phyloP scores from a whole-genome alignment of 2,113 vertebrate genomes.

The Psophia crepitans region DNA sequence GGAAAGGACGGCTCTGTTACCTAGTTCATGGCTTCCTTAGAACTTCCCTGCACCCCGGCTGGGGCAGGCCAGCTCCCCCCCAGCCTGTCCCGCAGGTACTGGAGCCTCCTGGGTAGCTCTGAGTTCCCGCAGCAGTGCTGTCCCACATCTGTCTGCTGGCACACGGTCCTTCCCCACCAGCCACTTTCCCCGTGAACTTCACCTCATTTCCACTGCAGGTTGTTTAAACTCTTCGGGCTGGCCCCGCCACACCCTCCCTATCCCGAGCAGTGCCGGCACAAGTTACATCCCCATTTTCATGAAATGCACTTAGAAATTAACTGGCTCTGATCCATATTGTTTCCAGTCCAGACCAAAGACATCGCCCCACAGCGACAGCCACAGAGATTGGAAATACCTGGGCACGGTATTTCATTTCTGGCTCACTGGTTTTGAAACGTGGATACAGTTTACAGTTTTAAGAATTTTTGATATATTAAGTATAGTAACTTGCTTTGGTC shows the following conservation, averaged over 20 bases:
- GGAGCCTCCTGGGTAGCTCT: fast-evolving
- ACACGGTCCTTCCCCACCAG: not conserved
- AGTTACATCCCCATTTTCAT: not conserved
- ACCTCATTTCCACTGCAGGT: not conserved
- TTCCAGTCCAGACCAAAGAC: not conserved
- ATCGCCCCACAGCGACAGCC: not conserved
- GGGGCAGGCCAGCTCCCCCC: not conserved
- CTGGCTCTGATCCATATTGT: not conserved
- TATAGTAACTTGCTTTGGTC: not conserved
- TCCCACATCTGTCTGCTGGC: fast-evolving
- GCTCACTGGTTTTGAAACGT: not conserved
- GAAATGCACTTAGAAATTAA: not conserved
- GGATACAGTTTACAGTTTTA: not conserved
- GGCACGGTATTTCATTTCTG: not conserved
- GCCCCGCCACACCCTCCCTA: not conserved
- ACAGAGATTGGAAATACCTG: not conserved
- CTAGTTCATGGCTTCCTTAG: not conserved
- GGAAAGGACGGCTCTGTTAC: not conserved
- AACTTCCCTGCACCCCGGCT: fast-evolving
- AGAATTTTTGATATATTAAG: not conserved
- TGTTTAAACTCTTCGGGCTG: not conserved
- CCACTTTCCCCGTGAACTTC: fast-evolving
- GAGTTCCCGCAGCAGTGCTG: not conserved
- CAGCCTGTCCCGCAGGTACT: not conserved
- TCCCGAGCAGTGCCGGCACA: fast-evolving